Percentiles rank a stretch among this genome's conserved stretches.
phyloP scores from a whole-genome alignment of 2,797 vertebrate genomes.

The Botia kubotai region DNA sequence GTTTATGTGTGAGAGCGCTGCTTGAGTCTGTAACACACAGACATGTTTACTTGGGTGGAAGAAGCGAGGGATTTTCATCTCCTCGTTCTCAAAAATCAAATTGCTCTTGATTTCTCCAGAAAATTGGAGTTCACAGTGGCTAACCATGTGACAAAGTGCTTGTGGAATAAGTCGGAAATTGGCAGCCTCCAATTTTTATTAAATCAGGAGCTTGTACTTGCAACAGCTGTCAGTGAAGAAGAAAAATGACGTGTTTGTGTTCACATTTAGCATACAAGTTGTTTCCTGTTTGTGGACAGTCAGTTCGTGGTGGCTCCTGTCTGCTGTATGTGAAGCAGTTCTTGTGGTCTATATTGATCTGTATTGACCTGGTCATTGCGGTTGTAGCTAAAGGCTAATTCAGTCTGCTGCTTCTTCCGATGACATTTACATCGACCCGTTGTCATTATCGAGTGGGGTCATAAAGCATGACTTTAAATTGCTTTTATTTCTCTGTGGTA shows the following conservation, averaged over 20 bases:
- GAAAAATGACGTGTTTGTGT: not conserved
- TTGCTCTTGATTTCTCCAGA: slow-evolving; percentile 43
- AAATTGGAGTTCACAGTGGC: slow-evolving; percentile 34
- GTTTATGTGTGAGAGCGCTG: slow-evolving; percentile 26
- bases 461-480: slow-evolving; percentile 61
- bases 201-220: slow-evolving; percentile 26
- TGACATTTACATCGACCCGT: slow-evolving; percentile 69
- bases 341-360: slow-evolving; percentile 69
- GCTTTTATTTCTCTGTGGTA: slow-evolving; percentile 46
- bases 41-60: slow-evolving; percentile 28
- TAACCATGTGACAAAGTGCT: slow-evolving; percentile 38
- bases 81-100: slow-evolving; percentile 22
- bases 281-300: slow-evolving; percentile 24
- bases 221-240: not conserved
- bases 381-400: slow-evolving; percentile 67
- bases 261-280: slow-evolving; percentile 4
- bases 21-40: slow-evolving; percentile 7
- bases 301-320: slow-evolving; percentile 46
- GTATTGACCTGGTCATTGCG: slow-evolving; percentile 51
- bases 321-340: slow-evolving; percentile 62
- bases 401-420: slow-evolving; percentile 57
- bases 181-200: slow-evolving; percentile 9
- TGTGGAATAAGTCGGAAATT: slow-evolving; percentile 27
- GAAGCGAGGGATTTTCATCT: slow-evolving; percentile 18
- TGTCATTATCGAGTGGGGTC: slow-evolving; percentile 62